These are phyloP conservation scores for Noctua pronuba DNA, from an alignment of 2,888 invertebrate species.

Conservation along the genomic window DNA sequence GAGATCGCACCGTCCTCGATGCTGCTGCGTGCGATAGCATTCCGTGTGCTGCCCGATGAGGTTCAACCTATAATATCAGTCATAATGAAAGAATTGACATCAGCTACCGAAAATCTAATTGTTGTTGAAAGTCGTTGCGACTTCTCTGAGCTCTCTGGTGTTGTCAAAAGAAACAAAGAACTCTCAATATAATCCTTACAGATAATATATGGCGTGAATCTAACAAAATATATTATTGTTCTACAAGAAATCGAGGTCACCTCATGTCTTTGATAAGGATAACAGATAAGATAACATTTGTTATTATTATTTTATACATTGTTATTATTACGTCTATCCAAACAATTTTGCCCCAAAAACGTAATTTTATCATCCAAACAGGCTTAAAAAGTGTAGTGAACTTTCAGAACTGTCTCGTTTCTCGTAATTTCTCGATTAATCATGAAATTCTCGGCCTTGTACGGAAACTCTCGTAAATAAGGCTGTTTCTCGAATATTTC, in stretches of 20 bases:
- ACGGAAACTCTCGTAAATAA: conserved; percentile 53
- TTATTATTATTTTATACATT: conserved; percentile 45
- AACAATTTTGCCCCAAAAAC: conserved; percentile 14
- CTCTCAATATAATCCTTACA: background rate
- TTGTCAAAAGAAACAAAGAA: conserved; percentile 1
- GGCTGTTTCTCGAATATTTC: conserved; percentile 58
- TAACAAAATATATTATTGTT: conserved; percentile 40
- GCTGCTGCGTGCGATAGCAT: background rate
- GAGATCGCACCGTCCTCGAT: background rate
- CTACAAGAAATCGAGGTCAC: conserved; percentile 57
- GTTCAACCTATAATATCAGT: background rate
- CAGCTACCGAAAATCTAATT: background rate
- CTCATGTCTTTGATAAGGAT: conserved; percentile 59
- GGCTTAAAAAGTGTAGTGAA: conserved; percentile 27
- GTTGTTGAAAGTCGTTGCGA: background rate
- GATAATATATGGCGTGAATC: conserved; percentile 20
- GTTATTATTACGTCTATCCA: conserved; percentile 39
- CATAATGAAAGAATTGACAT: background rate
- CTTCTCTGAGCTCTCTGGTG: background rate
- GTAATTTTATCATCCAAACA: conserved; percentile 26
- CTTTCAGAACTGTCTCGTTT: conserved; percentile 14
- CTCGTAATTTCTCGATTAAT: conserved; percentile 50
- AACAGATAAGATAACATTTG: conserved; percentile 57
- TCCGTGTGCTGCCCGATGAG: background rate
- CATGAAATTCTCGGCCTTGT: conserved; percentile 53